These are phyloP conservation scores for Palythoa grandis DNA, from an alignment of 92 coral and sea anemone genomes.

Conservation along the genomic window DNA sequence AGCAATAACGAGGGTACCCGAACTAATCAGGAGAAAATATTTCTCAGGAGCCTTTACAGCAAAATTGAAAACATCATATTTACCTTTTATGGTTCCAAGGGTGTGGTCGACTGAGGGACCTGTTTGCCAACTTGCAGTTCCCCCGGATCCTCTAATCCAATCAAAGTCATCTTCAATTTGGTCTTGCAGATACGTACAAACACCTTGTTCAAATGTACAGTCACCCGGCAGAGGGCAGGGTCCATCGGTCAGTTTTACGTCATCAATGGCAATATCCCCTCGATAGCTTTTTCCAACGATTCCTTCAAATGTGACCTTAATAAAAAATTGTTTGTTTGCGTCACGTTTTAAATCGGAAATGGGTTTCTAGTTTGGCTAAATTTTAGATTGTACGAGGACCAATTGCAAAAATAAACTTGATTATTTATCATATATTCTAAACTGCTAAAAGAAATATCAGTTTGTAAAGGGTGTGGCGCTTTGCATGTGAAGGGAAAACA, in stretches of 20 bases:
- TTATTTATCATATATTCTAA: too few species aligned
- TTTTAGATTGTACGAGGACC: too few species aligned
- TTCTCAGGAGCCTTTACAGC: too few species aligned
- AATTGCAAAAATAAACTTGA: too few species aligned
- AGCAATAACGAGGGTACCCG: too few species aligned
- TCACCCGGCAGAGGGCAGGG: conserved; percentile 89
- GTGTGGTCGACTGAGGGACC: conserved; percentile 96
- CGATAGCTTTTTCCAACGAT: conserved; percentile 69
- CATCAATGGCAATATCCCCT: conserved; percentile 92
- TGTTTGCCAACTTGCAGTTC: conserved; percentile 86
- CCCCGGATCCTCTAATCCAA: conserved; percentile 87
- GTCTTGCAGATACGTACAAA: conserved; percentile 84
- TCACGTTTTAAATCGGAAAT: too few species aligned
- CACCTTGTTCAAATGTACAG: conserved; percentile 91
- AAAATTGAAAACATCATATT: background rate
- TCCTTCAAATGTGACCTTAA: conserved; percentile 84
- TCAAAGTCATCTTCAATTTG: conserved; percentile 89
- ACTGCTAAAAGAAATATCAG: too few species aligned
- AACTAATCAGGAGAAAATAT: too few species aligned
- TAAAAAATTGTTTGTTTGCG: background rate
- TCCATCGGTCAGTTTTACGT: conserved; percentile 66
- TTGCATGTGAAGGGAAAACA: too few species aligned
- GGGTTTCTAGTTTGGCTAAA: too few species aligned
- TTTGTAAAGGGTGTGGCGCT: too few species aligned
- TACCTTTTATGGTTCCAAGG: conserved; percentile 79